Conservation (phyloP, 2,113 vertebrate genomes). For the Coturnix japonica region DNA sequence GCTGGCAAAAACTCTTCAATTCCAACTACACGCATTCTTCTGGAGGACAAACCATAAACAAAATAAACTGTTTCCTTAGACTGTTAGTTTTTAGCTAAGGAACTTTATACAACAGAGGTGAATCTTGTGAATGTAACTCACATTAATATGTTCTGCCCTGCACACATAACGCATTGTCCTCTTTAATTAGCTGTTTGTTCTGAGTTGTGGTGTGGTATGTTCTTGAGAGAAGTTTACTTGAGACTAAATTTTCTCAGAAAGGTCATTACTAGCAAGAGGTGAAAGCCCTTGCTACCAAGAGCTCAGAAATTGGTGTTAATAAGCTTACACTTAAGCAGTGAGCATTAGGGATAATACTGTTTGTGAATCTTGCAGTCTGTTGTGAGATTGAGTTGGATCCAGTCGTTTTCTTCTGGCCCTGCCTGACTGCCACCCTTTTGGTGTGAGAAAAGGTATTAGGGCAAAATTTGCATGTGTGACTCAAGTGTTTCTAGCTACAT, state of each 20-base stretch:
- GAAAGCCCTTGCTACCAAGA: conserved; percentile 43
- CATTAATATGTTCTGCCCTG: neutral
- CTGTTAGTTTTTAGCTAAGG: neutral
- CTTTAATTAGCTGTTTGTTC: conserved; percentile 28
- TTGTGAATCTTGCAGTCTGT: neutral
- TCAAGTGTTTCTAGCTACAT: accelerated
- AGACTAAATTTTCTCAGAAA: conserved; percentile 1
- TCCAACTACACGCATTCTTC: accelerated
- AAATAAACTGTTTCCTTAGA: neutral
- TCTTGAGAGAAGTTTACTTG: conserved; percentile 5
- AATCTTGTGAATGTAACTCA: neutral
- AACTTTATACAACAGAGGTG: neutral
- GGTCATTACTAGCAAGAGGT: conserved; percentile 41
- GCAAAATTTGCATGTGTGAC: neutral
- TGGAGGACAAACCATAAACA: neutral
- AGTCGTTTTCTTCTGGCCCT: neutral
- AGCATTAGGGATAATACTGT: conserved; percentile 39
- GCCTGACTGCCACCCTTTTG: neutral
- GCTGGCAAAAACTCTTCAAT: neutral
- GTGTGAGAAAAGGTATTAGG: accelerated
- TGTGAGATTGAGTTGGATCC: neutral
- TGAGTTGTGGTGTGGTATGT: neutral
- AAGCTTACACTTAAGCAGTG: conserved; percentile 55
- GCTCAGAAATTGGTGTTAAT: conserved; percentile 50
- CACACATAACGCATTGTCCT: conserved; percentile 14